Evolutionary conservation across 1,140 invertebrate genomes (phyloP).

Genomic region (Hycleus phaleratus): DNA sequence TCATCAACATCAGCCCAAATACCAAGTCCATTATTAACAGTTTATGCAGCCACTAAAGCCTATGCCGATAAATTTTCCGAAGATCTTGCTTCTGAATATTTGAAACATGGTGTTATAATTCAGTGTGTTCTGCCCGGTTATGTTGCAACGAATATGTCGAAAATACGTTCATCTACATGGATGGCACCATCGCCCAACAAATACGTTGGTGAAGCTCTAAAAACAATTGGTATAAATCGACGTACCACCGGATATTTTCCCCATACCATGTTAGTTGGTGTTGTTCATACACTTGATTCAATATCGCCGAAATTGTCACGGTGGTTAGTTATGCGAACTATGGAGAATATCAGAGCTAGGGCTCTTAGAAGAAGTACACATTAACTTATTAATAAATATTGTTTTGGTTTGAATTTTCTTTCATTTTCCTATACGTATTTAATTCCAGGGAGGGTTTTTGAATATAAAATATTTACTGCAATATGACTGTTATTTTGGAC

Average conservation of each 20-base stretch:
- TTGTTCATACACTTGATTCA: constrained; percentile 45
- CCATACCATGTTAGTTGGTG: constrained; percentile 57
- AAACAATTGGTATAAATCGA: constrained; percentile 64
- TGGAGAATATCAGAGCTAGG: constrained; percentile 52
- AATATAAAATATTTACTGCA: background rate
- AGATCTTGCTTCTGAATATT: constrained; percentile 73
- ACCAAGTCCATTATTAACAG: constrained; percentile 73
- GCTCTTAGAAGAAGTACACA: constrained; percentile 37
- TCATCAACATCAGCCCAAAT: constrained; percentile 75
- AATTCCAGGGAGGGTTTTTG: background rate
- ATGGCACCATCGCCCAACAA: constrained; percentile 70
- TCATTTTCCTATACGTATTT: too few relatives aligned
- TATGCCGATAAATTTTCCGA: constrained; percentile 80
- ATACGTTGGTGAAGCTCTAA: constrained; percentile 71
- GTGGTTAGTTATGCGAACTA: constrained; percentile 52
- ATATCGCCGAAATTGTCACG: constrained; percentile 46
- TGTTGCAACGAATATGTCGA: constrained; percentile 90
- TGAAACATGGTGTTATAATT: constrained; percentile 66
- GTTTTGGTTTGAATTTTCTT: too few relatives aligned
- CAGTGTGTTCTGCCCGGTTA: constrained; percentile 83
- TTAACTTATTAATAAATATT: background rate
- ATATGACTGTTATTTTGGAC: constrained; percentile 18
- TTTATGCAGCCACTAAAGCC: constrained; percentile 87
- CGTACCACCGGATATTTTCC: constrained; percentile 73
- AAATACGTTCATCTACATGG: constrained; percentile 69